These are phyloP conservation scores for Endotricha flammealis DNA, from an alignment of 2,888 invertebrate species.

Conservation along the genomic window DNA sequence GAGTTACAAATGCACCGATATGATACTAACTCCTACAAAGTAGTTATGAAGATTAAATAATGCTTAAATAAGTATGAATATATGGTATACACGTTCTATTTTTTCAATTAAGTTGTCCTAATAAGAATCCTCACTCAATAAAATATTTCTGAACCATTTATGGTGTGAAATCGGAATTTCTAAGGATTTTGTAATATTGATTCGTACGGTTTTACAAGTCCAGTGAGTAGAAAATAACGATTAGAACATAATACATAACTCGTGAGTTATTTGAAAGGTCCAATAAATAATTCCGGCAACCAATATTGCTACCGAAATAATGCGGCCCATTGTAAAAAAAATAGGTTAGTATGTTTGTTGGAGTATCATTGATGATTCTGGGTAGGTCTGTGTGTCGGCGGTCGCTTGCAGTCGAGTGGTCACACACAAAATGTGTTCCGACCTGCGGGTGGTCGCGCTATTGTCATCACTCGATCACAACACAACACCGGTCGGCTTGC, in stretches of 20 bases:
- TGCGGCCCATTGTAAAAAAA: conserved; percentile 30
- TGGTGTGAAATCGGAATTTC: conserved; percentile 35
- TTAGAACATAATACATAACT: conserved; percentile 44
- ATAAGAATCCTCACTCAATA: conserved; percentile 15
- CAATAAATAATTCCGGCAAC: conserved; percentile 39
- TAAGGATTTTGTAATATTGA: conserved; percentile 35
- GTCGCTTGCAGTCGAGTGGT: conserved; percentile 61
- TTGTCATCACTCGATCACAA: conserved; percentile 41
- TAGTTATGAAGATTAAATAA: no score
- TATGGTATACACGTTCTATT: no score
- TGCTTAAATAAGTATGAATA: no score
- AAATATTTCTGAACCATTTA: conserved; percentile 19
- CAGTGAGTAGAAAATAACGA: conserved; percentile 35
- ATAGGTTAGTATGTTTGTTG: conserved; percentile 34
- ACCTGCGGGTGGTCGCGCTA: conserved; percentile 63
- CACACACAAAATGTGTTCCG: conserved; percentile 33
- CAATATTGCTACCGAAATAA: conserved; percentile 44
- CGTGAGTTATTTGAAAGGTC: conserved; percentile 53
- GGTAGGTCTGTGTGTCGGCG: conserved; percentile 34
- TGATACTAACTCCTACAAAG: no score
- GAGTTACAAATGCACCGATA: no score
- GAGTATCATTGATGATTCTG: conserved; percentile 54
- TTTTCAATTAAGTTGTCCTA: not conserved
- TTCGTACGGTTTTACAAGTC: conserved; percentile 33
- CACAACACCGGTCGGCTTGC: conserved; percentile 46